phyloP scores from a whole-genome alignment of 2,888 invertebrate genomes.

The Anorthoa munda region DNA sequence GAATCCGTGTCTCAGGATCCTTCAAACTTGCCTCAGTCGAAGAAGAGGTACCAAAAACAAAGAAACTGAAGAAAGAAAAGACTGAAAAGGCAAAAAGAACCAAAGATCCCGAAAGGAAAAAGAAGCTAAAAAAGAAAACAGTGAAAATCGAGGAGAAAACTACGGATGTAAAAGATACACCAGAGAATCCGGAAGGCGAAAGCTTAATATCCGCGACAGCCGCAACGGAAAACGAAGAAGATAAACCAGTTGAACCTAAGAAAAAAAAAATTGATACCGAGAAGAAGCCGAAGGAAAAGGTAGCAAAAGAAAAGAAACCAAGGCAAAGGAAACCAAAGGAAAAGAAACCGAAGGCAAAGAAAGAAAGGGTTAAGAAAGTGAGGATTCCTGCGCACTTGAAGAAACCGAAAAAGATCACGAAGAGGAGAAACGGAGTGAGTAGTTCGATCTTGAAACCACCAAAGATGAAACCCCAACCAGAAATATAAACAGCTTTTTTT shows the following conservation, averaged over 20 bases:
- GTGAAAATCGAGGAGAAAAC: constrained; percentile 59
- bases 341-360: constrained; percentile 45
- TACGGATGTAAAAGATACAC: constrained; percentile 48
- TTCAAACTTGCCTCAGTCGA: constrained; percentile 79
- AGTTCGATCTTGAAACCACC: constrained; percentile 84
- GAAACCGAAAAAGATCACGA: constrained; percentile 78
- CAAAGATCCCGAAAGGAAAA: constrained; percentile 54
- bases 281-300: constrained; percentile 45
- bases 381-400: constrained; percentile 59
- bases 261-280: constrained; percentile 52
- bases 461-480: constrained; percentile 83
- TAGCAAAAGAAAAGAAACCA: too few species aligned
- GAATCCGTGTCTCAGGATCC: constrained; percentile 82
- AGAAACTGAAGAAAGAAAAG: constrained; percentile 61
- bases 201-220: constrained; percentile 3
- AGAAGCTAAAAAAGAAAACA: constrained; percentile 53
- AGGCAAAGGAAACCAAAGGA: too few species aligned
- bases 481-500: constrained; percentile 13
- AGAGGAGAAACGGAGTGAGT: constrained; percentile 80
- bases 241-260: constrained; percentile 33
- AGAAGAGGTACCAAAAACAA: constrained; percentile 52
- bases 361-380: constrained; percentile 43
- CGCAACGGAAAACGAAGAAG: background rate
- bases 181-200: constrained; percentile 19
- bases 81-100: constrained; percentile 63